Percentiles rank a stretch among this genome's conserved stretches.
Conservation (phyloP, 2,888 invertebrate species). For the Ceriagrion tenellum region DNA sequence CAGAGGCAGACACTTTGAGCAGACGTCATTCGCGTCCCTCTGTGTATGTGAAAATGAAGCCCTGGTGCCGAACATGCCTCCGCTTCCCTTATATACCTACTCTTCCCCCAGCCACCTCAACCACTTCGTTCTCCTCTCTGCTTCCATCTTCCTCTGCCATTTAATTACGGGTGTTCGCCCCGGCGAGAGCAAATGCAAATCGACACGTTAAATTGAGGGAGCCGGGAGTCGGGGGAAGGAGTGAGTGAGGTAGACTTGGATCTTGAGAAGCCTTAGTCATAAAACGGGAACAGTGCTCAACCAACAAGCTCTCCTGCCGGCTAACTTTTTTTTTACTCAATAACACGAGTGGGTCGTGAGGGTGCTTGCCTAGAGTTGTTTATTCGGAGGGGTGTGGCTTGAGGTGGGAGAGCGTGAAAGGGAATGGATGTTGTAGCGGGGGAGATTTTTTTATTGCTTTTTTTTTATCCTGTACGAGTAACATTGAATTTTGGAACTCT, state of each 20-base stretch:
- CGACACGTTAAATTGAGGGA: slow-evolving; percentile 22
- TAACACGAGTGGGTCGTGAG: slow-evolving; percentile 2
- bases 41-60: background rate
- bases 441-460: background rate
- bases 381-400: background rate
- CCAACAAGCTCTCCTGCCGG: background rate
- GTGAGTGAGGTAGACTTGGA: background rate
- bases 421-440: background rate
- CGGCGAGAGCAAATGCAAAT: background rate
- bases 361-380: background rate
- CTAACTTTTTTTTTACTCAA: background rate
- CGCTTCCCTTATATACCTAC: background rate
- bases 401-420: background rate
- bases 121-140: too few species aligned
- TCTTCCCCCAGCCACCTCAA: too few species aligned
- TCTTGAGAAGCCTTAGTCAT: background rate
- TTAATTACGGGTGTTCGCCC: background rate
- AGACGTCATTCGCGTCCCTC: background rate
- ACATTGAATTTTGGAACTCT: too few species aligned
- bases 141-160: background rate
- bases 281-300: slow-evolving; percentile 17
- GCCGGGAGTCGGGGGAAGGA: background rate
- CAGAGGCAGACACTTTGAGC: background rate
- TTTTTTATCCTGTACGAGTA: too few species aligned
- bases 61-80: background rate